A percentile compares a stretch with the other conserved stretches of the same genome.
Conservation (phyloP, 2,888 invertebrate species). For the Agriopis aurantiaria region DNA sequence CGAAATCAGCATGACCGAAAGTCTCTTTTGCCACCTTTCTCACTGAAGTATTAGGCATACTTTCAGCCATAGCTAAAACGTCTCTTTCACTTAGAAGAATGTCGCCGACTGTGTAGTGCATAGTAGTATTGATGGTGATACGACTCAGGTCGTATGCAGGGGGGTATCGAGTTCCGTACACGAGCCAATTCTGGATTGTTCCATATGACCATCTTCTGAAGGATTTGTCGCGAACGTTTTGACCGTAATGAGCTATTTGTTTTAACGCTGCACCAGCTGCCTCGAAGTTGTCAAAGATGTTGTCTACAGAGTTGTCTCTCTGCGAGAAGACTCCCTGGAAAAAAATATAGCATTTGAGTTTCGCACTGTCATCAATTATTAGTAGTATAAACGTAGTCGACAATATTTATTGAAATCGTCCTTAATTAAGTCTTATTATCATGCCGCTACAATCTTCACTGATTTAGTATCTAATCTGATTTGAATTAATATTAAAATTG, state of each 20-base stretch:
- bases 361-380: not conserved
- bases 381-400: too few relatives aligned
- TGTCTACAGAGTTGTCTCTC: constrained; percentile 1
- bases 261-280: constrained; percentile 64
- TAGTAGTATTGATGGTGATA: constrained; percentile 60
- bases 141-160: constrained; percentile 63
- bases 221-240: constrained; percentile 65
- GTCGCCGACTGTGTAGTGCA: constrained; percentile 70
- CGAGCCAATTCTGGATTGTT: constrained; percentile 49
- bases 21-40: constrained; percentile 62
- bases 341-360: not conserved
- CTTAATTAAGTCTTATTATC: too few relatives aligned
- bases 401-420: too few relatives aligned
- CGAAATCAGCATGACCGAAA: constrained; percentile 66
- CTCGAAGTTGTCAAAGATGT: constrained; percentile 26
- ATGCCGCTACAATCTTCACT: too few relatives aligned
- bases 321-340: constrained; percentile 22
- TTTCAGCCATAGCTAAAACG: constrained; percentile 64
- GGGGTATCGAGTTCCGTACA: constrained; percentile 59
- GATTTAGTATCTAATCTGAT: not conserved
- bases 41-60: constrained; percentile 61
- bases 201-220: constrained; percentile 70
- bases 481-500: not conserved
- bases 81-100: constrained; percentile 63
- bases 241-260: constrained; percentile 73